Base-by-base conservation (phyloP, 2,888 invertebrate species). In the Dione juno region DNA sequence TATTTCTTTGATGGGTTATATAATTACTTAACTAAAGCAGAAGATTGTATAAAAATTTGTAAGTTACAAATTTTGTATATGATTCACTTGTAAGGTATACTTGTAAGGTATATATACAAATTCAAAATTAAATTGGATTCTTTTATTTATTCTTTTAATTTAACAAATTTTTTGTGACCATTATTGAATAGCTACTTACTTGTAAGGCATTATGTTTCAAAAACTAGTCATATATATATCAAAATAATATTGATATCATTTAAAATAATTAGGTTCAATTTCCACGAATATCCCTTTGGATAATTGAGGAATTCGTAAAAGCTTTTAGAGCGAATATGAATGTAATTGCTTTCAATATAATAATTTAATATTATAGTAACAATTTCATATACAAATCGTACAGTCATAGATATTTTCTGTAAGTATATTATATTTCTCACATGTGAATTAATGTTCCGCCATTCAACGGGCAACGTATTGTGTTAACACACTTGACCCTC, bases 1-100 rank as follows among this genome's bases (percentile, higher is more conserved):
- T 68, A 64, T 64, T 52, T 21, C 50, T 37, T 64, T 64, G 50
- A 50, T 40, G 50, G 35, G 64, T 48, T 64, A 50, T 16, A 50
- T 50, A 50, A 64, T 64, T 48, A 50, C 37, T 48, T 63, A 11
- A 64, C 19, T 50, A 35, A 50, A 50, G 19, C 8, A 63, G 63
- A 7, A 28, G 45, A 45, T 61, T 59, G 45, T 45, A 45, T n/a
- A 28, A 16, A 45, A 35, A 35, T 61, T 45, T 45, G 19, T 10
- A 59, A 21, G 14, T 21, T 21, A 43, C 2, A 14, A 21, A 13
- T 28, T 59, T 43, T 3, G n/a, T 1, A 1, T 11, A 41, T 58
- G 8, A 58, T 58, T 41, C 13, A 1, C 2, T 40, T 57, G 7
- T 11, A 37, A 40, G 21, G 0, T 14, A 16, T 8, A 10, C 40